Evolutionary conservation across 1,140 invertebrate species (phyloP).

Genomic region (Rhagoletis zephyria): DNA sequence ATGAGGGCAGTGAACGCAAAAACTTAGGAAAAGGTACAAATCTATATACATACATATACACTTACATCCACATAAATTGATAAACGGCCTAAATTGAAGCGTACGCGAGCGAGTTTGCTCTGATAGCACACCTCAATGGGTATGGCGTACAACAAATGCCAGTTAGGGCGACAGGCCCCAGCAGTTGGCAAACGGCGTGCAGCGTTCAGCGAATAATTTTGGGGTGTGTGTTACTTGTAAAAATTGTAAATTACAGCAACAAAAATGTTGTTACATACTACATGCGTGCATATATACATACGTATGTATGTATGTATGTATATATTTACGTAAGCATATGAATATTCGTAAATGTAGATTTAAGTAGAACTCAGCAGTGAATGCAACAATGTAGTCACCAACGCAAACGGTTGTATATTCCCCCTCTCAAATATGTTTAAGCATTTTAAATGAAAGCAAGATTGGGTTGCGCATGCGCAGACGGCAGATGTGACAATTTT

Average conservation of each 20-base stretch:
- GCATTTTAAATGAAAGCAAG: neutral
- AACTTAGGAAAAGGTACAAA: neutral
- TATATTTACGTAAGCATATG: neutral
- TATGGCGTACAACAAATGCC: no score
- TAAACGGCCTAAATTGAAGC: no score
- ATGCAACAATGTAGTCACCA: slow-evolving; percentile 8
- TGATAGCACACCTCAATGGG: no score
- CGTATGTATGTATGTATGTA: neutral
- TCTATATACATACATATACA: neutral
- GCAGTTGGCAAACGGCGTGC: neutral
- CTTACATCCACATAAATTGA: no score
- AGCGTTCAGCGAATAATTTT: slow-evolving; percentile 21
- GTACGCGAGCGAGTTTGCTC: no score
- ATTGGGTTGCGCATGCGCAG: slow-evolving; percentile 49
- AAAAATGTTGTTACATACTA: neutral
- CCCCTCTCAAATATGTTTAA: neutral
- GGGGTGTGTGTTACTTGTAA: slow-evolving; percentile 20
- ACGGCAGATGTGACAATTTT: slow-evolving; percentile 52
- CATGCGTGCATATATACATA: neutral
- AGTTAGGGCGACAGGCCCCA: no score
- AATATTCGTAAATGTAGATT: slow-evolving; percentile 22
- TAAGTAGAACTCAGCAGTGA: neutral
- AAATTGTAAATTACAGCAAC: slow-evolving; percentile 42
- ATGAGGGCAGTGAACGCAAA: slow-evolving; percentile 24
- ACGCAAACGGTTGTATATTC: neutral